Base-by-base conservation (phyloP, 2,888 invertebrate species). In the Lasioglossum pauxillum region DNA sequence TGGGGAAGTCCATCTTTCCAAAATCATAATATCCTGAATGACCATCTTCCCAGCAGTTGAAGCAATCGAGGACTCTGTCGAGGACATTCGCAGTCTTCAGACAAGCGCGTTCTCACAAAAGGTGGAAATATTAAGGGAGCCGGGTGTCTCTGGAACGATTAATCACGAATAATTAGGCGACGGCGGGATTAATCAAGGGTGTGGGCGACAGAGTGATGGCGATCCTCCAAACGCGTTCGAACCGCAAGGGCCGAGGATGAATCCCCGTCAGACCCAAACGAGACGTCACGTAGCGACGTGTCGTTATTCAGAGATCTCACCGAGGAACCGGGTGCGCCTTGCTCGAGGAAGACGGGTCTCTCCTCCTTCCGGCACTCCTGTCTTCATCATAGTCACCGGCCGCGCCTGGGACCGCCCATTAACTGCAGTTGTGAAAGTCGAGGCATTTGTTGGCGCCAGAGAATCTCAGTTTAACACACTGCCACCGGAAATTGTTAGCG, bases 221-320 rank as follows among this genome's bases (percentile, higher is more conserved):
- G 78, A 90, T 90, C 85, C 88, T 90, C 84, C 81, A 86, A 91
- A 80, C 86, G 85, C 67, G 79, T 85, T 46, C 72, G 27, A 41
- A 69, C 31, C 16, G 69, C 23, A 38, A 10, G 10, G 46, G 53
- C 31, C 82, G 86, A 77, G 84, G 85, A 90, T 92, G 91, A 90
- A 92, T 93, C 89, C 89, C 88, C 88, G 83, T 64, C 75, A 38
- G 80, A 84, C 82, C 89, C 90, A 90, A 93, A 91, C 91, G 92
- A 92, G 91, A 93, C 86, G 89, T 92, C 88, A 80, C 77, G 84
- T 76, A 78, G 82, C 87, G 89, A 91, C 89, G 84, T 78, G 75
- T 76, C 74, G 76, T 82, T 91, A 90, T 89, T 92, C 90, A 83
- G 88, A 80, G 80, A 80, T 88, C 78, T 87, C 88, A 83, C 81